Evolutionary conservation across 2,888 invertebrate species (phyloP), one percentile per base, ranked within the genome.

Genomic region (Standfussiana lucernea): DNA sequence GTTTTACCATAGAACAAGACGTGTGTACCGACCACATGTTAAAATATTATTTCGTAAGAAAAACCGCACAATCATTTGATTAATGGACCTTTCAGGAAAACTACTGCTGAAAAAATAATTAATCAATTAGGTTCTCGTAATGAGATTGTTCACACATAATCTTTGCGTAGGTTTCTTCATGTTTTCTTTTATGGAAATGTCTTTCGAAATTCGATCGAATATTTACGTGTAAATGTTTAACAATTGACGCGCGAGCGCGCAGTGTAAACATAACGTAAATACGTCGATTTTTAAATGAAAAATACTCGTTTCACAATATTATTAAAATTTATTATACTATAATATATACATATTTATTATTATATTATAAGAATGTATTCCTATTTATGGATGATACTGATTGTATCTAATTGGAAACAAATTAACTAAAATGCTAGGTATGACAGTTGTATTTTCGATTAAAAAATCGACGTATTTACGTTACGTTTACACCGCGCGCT

Each of bases 41-140:
- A 42, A 75, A 67, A 75, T 68, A 79, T 68, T 75, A 75, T 75
- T 64, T 68, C 82, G 56, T n/a, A 56, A 47, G 45, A n/a, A 82
- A 81, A 79, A 64, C 40, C 21, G 79, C 79, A 75, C 64, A 4
- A 56, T 79, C 79, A 79, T 82, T 37, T 79, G 82, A 79, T 79
- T 82, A 75, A 79, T 82, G 56, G 28, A 13, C 40, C 62, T 64
- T 64, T 56, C 82, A 82, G 67, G 68, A 68, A 75, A 79, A 73
- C 68, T 82, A 75, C 56, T 82, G 40, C n/a, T 47, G 62, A 67
- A 75, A 79, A 64, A 59, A 50, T n/a, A 35, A 75, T 81, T 64
- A 68, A 81, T 79, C 79, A 68, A 68, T 47, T 64, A 15, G 56
- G 40, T 56, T 53, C 28, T 47, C 40, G 15, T 68, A 82, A 64